Conservation (phyloP, 2,797 vertebrate species). For the Oceanodroma leucorhoa region DNA sequence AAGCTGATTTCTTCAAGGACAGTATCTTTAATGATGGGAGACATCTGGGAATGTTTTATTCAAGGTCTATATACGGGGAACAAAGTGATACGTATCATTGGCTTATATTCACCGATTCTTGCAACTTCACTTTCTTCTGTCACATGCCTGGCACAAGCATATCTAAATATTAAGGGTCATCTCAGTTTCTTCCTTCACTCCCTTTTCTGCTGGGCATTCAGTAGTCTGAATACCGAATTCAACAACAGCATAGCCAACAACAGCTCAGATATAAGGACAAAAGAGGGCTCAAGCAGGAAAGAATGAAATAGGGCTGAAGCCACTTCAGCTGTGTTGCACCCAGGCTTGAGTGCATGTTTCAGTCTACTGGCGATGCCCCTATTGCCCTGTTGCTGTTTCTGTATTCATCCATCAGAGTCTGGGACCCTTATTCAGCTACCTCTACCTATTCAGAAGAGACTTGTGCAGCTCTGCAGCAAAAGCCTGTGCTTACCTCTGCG, state of each 20-base stretch:
- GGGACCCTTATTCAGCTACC: not conserved
- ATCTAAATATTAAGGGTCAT: not conserved
- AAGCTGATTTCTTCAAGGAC: not conserved
- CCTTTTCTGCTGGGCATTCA: not conserved
- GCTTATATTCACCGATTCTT: not conserved
- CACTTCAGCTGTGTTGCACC: no score
- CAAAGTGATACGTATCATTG: not conserved
- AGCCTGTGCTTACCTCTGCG: not conserved
- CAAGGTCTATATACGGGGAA: not conserved
- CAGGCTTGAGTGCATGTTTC: not conserved
- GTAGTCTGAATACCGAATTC: not conserved
- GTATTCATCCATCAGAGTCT: accelerated
- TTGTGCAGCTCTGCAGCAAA: not conserved
- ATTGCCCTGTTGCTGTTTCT: not conserved
- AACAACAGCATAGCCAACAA: not conserved
- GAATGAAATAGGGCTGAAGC: not conserved
- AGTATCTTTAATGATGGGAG: not conserved
- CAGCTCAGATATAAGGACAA: not conserved
- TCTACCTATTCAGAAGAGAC: not conserved
- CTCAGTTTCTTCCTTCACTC: not conserved
- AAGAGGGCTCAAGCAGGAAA: not conserved
- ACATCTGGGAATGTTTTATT: not conserved
- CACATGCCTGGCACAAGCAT: not conserved
- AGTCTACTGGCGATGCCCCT: accelerated
- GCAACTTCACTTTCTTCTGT: not conserved